Conservation (phyloP, 2,797 vertebrate species). For the Silurus lanzhouensis region DNA sequence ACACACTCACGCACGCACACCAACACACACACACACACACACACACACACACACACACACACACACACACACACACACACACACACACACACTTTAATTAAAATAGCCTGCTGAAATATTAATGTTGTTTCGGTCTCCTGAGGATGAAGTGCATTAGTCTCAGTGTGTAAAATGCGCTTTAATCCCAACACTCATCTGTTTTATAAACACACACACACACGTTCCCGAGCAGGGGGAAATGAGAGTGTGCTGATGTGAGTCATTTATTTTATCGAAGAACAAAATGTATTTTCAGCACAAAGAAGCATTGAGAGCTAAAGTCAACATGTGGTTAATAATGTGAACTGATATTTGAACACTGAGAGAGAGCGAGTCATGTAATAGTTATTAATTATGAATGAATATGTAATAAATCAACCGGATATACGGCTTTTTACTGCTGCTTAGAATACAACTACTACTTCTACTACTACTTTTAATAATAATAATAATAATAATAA, state of each 20-base stretch:
- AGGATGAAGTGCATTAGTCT: constrained; percentile 7
- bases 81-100: constrained; percentile 13
- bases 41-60: not conserved
- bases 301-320: not conserved
- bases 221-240: too few relatives aligned
- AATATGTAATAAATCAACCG: not conserved
- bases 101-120: constrained; percentile 1
- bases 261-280: not conserved
- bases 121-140: constrained; percentile 1
- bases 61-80: constrained; percentile 10
- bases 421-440: not conserved
- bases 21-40: too few relatives aligned
- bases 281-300: not conserved
- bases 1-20: not conserved
- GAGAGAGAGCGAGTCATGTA: not conserved
- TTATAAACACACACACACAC: not conserved
- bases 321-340: constrained; percentile 10
- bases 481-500: not conserved
- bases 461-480: not conserved
- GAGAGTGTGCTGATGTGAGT: not conserved
- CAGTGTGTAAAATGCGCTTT: not conserved
- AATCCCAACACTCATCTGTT: not conserved
- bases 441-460: not conserved
- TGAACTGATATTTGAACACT: not conserved
- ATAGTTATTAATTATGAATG: not conserved